Percentiles rank a stretch among this genome's conserved stretches.
phyloP scores from a whole-genome alignment of 2,888 invertebrate genomes.

The Drosophila infuscata region DNA sequence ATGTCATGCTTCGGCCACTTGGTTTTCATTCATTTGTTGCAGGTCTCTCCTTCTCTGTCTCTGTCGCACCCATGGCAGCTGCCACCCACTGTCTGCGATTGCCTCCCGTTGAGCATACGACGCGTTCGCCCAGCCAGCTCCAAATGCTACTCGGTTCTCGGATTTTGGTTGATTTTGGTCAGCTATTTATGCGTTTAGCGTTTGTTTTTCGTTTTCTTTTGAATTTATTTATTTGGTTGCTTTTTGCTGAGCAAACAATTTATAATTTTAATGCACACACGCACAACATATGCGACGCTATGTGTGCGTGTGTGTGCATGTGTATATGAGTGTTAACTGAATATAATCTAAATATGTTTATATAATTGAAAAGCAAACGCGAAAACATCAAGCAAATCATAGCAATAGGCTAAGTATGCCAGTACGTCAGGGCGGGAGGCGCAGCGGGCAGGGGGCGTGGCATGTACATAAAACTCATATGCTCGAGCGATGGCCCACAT shows the following conservation, averaged over 20 bases:
- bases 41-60: slow-evolving; percentile 40
- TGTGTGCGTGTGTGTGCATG: slow-evolving; percentile 19
- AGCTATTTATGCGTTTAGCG: slow-evolving; percentile 60
- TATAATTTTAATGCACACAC: slow-evolving; percentile 77
- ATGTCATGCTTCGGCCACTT: slow-evolving; percentile 75
- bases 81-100: background rate
- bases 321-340: slow-evolving; percentile 60
- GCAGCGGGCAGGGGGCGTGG: slow-evolving; percentile 29
- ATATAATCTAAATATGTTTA: slow-evolving; percentile 79
- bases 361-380: slow-evolving; percentile 79
- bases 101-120: slow-evolving; percentile 46
- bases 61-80: slow-evolving; percentile 48
- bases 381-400: slow-evolving; percentile 69
- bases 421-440: slow-evolving; percentile 44
- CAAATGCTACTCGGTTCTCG: slow-evolving; percentile 7
- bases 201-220: slow-evolving; percentile 38
- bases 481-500: slow-evolving; percentile 38
- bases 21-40: slow-evolving; percentile 77
- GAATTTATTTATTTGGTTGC: slow-evolving; percentile 71
- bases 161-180: slow-evolving; percentile 54
- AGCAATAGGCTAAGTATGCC: slow-evolving; percentile 56
- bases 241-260: slow-evolving; percentile 76
- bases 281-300: slow-evolving; percentile 35
- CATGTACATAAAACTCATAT: slow-evolving; percentile 56
- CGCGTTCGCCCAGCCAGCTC: slow-evolving; percentile 34